Evolutionary conservation across 2,888 invertebrate species (phyloP), one percentile per base, ranked within the genome.

Genomic region (Heliconius charithonia): DNA sequence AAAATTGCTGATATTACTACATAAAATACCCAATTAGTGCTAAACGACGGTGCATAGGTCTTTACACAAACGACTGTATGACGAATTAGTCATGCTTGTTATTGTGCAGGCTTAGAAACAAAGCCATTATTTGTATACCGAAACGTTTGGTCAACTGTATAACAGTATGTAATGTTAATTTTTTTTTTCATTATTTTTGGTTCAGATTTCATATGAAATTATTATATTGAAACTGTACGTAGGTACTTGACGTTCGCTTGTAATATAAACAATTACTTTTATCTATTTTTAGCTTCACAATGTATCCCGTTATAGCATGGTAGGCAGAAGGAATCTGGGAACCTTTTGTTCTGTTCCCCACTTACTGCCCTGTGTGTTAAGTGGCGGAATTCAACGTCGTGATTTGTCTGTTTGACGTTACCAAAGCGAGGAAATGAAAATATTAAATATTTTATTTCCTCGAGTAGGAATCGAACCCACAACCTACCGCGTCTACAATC

Each of bases 11-110:
- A 2, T 4, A 41, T 67, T n/a, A 27, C 12, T 19, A 3, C 10
- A 72, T 59, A 72, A 32, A 59, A 37, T n/a, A 59, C 25, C 32
- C 22, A 72, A 72, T 72, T 72, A 72, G 56, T 32, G 56, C 3
- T 67, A 56, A 32, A 72, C 32, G 22, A 56, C 22, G 56, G 72
- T 56, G 25, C 72, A 72, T 72, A 72, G 72, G 72, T 59, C 72
- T 72, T 25, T 25, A 37, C 16, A 16, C 32, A 59, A 22, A 59
- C 10, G 32, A 1, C 16, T 63, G 16, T 13, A 72, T n/a, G 56
- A 72, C n/a, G 59, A 13, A 37, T 72, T 72, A 72, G 25, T 72
- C 72, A 72, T 37, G 25, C 59, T 25, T 72, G 59, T 59, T 72
- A 72, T 72, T 72, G 37, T 29, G 9, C 3, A 72, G n/a, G 19